These are phyloP conservation scores for Oreochromis grahami DNA, from an alignment of 2,797 vertebrate species.

Conservation along the genomic window DNA sequence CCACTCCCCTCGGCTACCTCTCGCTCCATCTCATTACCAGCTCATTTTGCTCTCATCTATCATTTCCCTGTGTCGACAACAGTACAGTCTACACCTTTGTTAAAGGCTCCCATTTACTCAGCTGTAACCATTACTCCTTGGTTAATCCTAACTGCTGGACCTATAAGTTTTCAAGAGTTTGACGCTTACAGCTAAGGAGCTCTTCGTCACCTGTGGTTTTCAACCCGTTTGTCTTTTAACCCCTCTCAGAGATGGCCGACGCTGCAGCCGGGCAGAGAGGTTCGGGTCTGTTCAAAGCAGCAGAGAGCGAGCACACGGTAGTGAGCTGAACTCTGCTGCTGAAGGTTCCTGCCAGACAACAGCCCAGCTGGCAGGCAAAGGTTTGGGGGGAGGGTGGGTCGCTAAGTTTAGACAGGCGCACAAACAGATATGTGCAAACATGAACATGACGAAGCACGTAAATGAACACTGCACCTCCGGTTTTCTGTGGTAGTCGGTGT, in stretches of 20 bases:
- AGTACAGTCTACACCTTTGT: background rate
- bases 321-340: background rate
- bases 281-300: constrained; percentile 5
- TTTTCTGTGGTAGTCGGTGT: background rate
- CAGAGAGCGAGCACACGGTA: background rate
- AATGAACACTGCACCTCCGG: background rate
- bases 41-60: constrained; percentile 11
- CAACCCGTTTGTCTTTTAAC: constrained; percentile 7
- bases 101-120: background rate
- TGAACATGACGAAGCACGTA: constrained; percentile 3
- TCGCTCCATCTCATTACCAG: constrained; percentile 12
- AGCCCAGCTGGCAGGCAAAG: background rate
- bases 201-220: constrained; percentile 17
- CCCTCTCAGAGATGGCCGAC: background rate
- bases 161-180: background rate
- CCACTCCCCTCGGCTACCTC: background rate
- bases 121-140: background rate
- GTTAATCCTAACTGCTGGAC: constrained; percentile 6
- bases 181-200: background rate
- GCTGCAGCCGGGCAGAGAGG: background rate
- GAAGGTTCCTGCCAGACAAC: background rate
- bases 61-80: background rate
- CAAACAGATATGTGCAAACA: constrained; percentile 19
- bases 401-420: constrained; percentile 7
- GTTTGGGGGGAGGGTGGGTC: background rate